Evolutionary conservation across 2,113 vertebrate genomes (phyloP), one percentile per base, ranked within the genome.

Genomic region (Aviceda subcristata): DNA sequence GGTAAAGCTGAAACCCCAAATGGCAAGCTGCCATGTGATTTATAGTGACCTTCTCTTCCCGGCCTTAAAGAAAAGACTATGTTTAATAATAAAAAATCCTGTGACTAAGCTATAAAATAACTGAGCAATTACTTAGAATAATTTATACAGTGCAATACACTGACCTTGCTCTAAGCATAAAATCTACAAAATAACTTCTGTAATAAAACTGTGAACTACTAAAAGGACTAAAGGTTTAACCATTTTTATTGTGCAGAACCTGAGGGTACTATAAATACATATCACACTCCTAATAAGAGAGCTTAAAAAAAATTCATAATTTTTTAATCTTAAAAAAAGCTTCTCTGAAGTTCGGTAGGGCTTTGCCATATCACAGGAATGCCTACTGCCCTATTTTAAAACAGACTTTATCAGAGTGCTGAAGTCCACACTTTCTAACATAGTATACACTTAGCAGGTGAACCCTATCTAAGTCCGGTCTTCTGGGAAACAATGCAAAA

Each of bases 101-200:
- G 97, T 95, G 96, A 98, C 98, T 97, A 97, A 97, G 97, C 98
- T 97, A 97, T 98, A 98, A 98, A 98, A 98, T 98, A 98, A 98
- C 98, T 88, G 92, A 98, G 97, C 98, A 98, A 98, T 98, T 98
- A 98, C 98, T 98, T 98, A 98, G 96, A 98, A 98, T 98, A 98
- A 98, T 98, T 98, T 98, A 98, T 98, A 98, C 97, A 98, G 97
- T 97, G 98, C 97, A 98, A 97, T 98, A 98, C 96, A 97, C 89
- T 98, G 98, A 98, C 98, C 98, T 98, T 98, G 98, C 97, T 98
- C 98, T 97, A 97, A 98, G 97, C 97, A 97, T 97, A 98, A 98
- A 98, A 98, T 97, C 97, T 98, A 98, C 98, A 98, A 98, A 98
- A 98, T 98, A 98, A 98, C 98, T 98, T 98, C 94, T 97, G 97